phyloP scores from a whole-genome alignment of 2,113 vertebrate species.

The Scalopus aquaticus region DNA sequence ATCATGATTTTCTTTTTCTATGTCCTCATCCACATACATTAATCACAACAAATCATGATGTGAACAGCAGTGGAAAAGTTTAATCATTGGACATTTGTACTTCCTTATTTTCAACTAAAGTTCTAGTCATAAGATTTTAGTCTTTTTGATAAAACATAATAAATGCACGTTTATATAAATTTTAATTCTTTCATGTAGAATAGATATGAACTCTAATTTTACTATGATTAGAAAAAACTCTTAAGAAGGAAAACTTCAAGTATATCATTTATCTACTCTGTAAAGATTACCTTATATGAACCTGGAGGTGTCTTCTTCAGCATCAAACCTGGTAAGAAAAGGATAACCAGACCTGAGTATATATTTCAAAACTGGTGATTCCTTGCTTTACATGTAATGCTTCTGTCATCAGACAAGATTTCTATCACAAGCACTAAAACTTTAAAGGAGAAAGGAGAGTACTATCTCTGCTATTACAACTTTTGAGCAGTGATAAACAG shows the following conservation, averaged over 20 bases:
- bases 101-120: not conserved
- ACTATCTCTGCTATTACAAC: not conserved
- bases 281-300: not conserved
- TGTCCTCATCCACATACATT: slow-evolving; percentile 79
- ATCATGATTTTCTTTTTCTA: slow-evolving; percentile 1
- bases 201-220: not conserved
- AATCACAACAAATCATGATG: slow-evolving; percentile 84
- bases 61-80: slow-evolving; percentile 84
- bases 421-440: slow-evolving; percentile 17
- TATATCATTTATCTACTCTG: not conserved
- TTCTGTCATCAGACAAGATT: not conserved
- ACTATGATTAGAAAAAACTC: not conserved
- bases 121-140: not conserved
- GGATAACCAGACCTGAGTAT: not conserved
- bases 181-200: not conserved
- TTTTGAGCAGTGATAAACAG: not conserved
- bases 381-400: not conserved
- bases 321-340: not conserved
- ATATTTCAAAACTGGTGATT: not conserved
- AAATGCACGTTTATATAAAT: not conserved
- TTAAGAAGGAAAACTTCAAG: not conserved
- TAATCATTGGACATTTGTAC: slow-evolving; percentile 81
- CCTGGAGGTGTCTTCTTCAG: not conserved
- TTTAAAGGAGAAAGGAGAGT: not conserved
- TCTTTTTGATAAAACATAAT: not conserved